Evolutionary conservation across 64 coral and sea anemone genomes (phyloP).

Genomic region (Pocillopora verrucosa): DNA sequence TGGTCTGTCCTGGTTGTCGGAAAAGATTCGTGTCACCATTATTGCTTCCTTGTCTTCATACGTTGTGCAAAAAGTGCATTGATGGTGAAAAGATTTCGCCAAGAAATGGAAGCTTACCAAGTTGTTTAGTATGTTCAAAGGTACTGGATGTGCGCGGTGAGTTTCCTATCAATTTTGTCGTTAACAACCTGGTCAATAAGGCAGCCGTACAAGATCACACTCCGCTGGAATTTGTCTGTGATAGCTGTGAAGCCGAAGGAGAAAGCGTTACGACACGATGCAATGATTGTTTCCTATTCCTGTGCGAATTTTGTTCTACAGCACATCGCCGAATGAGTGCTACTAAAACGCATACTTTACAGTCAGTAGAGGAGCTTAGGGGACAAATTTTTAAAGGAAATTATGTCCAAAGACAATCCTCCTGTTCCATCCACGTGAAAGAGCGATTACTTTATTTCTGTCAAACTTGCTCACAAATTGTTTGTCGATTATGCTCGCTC

Average conservation of each 20-base stretch:
- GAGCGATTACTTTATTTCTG: slow-evolving; percentile 60
- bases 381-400: not conserved
- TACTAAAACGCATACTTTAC: slow-evolving; percentile 48
- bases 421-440: slow-evolving; percentile 46
- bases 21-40: slow-evolving; percentile 60
- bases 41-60: slow-evolving; percentile 66
- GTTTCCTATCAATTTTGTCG: slow-evolving; percentile 67
- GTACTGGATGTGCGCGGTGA: slow-evolving; percentile 54
- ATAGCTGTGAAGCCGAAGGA: slow-evolving; percentile 55
- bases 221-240: slow-evolving; percentile 40
- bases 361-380: slow-evolving; percentile 55
- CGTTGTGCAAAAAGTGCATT: slow-evolving; percentile 68
- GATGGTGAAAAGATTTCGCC: slow-evolving; percentile 39
- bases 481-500: slow-evolving; percentile 46
- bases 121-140: slow-evolving; percentile 42
- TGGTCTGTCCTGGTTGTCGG: slow-evolving; percentile 59
- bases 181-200: slow-evolving; percentile 63
- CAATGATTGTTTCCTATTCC: slow-evolving; percentile 55
- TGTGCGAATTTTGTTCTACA: slow-evolving; percentile 68
- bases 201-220: slow-evolving; percentile 36
- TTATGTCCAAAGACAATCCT: slow-evolving; percentile 1
- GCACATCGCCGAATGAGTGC: slow-evolving; percentile 75
- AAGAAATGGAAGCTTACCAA: slow-evolving; percentile 51
- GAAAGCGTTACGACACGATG: slow-evolving; percentile 62
- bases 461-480: slow-evolving; percentile 34